phyloP scores from a whole-genome alignment of 53 echinoderm and acorn worm genomes.

The Temnopleurus reevesii region DNA sequence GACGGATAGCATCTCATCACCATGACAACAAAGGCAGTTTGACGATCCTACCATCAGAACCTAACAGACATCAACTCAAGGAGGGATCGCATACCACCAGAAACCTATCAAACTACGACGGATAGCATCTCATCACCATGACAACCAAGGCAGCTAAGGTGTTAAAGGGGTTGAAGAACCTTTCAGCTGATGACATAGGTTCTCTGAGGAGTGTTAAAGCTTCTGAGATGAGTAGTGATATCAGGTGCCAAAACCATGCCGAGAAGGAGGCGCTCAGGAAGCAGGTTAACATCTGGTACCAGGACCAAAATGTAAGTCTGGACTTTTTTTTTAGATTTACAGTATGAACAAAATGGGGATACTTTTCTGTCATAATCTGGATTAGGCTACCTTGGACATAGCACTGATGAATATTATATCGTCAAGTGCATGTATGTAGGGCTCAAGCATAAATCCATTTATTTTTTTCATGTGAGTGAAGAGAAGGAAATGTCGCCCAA shows the following conservation, averaged over 20 bases:
- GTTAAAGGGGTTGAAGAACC: constrained; percentile 61
- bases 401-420: too few species aligned
- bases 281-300: constrained; percentile 83
- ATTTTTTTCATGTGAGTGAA: too few species aligned
- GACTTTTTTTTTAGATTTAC: too few species aligned
- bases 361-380: too few species aligned
- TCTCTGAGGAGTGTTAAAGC: constrained; percentile 64
- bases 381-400: too few species aligned
- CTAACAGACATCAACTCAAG: too few species aligned
- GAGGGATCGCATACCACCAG: too few species aligned
- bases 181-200: constrained; percentile 76
- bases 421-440: too few species aligned
- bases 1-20: not conserved
- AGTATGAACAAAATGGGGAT: too few species aligned
- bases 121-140: constrained; percentile 21
- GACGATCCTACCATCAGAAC: not conserved
- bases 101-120: too few species aligned
- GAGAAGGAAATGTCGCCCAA: too few species aligned
- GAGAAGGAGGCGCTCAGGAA: constrained; percentile 64
- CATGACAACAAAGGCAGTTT: constrained; percentile 50
- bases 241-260: constrained; percentile 84
- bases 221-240: constrained; percentile 78
- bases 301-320: constrained; percentile 76
- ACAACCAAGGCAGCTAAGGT: constrained; percentile 53
- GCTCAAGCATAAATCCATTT: too few species aligned